phyloP scores from a whole-genome alignment of 2,797 vertebrate genomes.

The Pempheris klunzingeri region DNA sequence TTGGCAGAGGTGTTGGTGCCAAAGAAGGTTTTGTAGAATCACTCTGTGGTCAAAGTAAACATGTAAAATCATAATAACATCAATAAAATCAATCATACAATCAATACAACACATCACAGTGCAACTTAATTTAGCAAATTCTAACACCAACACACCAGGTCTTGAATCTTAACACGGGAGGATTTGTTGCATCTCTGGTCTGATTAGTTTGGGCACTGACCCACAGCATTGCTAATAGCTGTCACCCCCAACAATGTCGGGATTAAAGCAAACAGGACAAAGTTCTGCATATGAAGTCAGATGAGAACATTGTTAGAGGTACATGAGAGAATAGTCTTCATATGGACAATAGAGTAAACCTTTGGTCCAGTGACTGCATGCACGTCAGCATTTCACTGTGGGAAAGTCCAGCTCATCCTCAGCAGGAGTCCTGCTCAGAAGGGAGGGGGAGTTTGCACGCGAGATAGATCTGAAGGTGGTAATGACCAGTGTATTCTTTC shows the following conservation, averaged over 20 bases:
- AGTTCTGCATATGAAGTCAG: conserved; percentile 3
- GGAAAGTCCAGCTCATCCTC: conserved; percentile 78
- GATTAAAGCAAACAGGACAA: no score
- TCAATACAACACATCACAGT: neutral
- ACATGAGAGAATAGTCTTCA: neutral
- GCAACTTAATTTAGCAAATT: neutral
- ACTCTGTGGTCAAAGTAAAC: neutral
- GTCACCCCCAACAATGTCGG: neutral
- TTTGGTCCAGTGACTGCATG: conserved; percentile 32
- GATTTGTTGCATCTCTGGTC: conserved; percentile 13
- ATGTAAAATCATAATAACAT: neutral
- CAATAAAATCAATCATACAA: no score
- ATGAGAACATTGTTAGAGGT: neutral
- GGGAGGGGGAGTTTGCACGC: conserved; percentile 63
- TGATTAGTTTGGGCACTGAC: neutral
- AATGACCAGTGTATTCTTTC: conserved; percentile 78
- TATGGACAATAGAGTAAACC: conserved; percentile 17
- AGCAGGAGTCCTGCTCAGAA: conserved; percentile 65
- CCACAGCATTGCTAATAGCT: neutral
- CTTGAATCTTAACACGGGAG: neutral
- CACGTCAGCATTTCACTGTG: conserved; percentile 67
- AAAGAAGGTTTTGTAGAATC: neutral
- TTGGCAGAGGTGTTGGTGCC: neutral
- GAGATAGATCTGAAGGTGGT: conserved; percentile 75
- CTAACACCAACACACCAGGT: neutral